Evolutionary conservation across 2,797 vertebrate genomes (phyloP), one percentile per base, ranked within the genome.

Genomic region (Danio tinwini): DNA sequence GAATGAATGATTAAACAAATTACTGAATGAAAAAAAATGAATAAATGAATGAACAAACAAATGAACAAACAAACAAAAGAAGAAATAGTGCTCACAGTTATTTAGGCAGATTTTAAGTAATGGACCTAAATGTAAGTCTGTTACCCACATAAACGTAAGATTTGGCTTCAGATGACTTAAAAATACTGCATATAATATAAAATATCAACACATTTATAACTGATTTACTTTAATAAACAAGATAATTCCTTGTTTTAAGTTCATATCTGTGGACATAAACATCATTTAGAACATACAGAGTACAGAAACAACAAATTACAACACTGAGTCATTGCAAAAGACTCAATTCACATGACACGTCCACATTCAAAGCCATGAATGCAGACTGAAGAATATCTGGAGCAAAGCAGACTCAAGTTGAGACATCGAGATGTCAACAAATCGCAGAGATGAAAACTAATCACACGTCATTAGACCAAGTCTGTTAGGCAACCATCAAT

Each of bases 381-480:
- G 29, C 17, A 19, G 37, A 13, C 8, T 0, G n/a, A 47, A 63
- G 14, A 12, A 47, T 69, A 68, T 68, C 21, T 58, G 53, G 7
- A 62, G 14, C 16, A 47, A 10, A 7, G 11, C 16, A n/a, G 42
- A 49, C 44, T 40, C 12, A 8, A 74, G 11, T 61, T 45, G 40
- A 62, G 58, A 75, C 56, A 58, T 73, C 49, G 42, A 52, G 56
- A 63, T 67, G 71, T 75, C 67, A 81, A 81, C 73, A 81, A 81
- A 76, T 11, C 17, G 0, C 19, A 49, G 67, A 63, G 59, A 82
- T 71, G 39, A 17, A 63, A 47, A 52, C 50, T 19, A 19, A 71
- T 55, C 52, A 42, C 6, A 29, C 40, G 7, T 56, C 56, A 37
- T 2, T 50, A 49, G 5, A 13, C 6, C 63, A 13, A 11, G 19